Evolutionary conservation across 2,797 vertebrate species (phyloP), one percentile per base, ranked within the genome.

Genomic region (Oreochromis mossambicus): DNA sequence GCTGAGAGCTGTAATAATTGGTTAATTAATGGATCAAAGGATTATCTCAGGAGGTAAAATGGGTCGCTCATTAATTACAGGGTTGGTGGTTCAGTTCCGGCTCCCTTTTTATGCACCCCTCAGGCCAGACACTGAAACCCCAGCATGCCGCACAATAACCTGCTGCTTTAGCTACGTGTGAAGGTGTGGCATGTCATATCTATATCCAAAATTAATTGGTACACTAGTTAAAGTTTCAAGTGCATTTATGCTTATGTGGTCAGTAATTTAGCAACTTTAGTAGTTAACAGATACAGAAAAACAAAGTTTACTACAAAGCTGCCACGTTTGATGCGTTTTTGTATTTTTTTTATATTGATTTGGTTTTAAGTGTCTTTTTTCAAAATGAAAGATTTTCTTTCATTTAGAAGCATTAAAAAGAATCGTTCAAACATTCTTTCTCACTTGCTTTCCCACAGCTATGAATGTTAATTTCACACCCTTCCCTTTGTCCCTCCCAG

Each of bases 381-480:
- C 12, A 24, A 55, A 55, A 26, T 14, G 6, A 24, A 26, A 4
- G 2, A 14, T 55, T 55, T 55, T 55, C 21, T 55, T 55, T 14
- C 7, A 24, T 55, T 55, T 55, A 26, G 52, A 55, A 55, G 52
- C 12, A 14, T 14, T 14, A 8, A 26, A 55, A 55, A 55, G 7
- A 84, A 77, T 21, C 51, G 41, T 21, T 75, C 21, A 38, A 52
- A 29, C 26, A 54, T 34, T 14, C 48, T 78, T 54, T 55, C 34
- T 17, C 54, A 58, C 51, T 36, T 1, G 5, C 55, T 54, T 87
- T 84, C 82, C 78, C 84, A 86, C 36, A 82, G 81, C 87, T 78
- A 63, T 77, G 61, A 90, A 87, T 87, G 80, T 82, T 85, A 86
- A 87, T 91, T 89, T 90, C 80, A 90, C 77, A 90, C 84, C 83